These are phyloP conservation scores for Peromyscus eremicus DNA, from an alignment of 2,797 vertebrate genomes.

Conservation along the genomic window DNA sequence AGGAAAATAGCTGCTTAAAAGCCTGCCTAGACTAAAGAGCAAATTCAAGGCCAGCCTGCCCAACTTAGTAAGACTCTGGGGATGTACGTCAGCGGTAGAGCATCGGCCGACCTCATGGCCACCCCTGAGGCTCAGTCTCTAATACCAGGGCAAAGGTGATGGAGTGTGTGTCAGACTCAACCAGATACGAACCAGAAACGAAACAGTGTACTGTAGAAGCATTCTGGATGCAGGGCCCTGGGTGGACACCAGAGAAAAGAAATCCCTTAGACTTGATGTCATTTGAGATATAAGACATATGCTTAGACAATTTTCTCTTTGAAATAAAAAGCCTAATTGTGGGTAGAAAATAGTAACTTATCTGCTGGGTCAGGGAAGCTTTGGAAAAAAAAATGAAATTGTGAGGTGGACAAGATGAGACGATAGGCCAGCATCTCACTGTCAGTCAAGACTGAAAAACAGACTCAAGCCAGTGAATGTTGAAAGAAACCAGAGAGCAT, in stretches of 20 bases:
- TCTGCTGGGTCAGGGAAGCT: background rate
- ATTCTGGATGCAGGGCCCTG: background rate
- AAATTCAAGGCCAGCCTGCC: background rate
- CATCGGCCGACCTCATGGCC: no score
- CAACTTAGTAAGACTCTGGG: background rate
- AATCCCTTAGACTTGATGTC: constrained; percentile 22
- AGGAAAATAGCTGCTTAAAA: background rate
- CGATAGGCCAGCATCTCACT: background rate
- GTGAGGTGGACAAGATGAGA: background rate
- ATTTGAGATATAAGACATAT: background rate
- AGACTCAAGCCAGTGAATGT: background rate
- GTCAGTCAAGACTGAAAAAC: background rate
- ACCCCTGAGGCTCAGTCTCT: background rate
- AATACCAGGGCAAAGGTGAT: background rate
- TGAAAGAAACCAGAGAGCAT: constrained; percentile 1
- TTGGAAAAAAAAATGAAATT: background rate
- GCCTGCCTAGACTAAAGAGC: background rate
- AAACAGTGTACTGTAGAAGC: background rate
- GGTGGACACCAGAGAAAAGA: background rate
- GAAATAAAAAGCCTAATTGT: background rate
- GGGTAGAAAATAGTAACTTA: constrained; percentile 15
- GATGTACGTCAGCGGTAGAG: no score
- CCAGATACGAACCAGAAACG: background rate
- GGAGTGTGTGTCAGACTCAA: background rate
- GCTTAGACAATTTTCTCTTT: constrained; percentile 27